These are phyloP conservation scores for Aleiodes testaceus DNA, from an alignment of 2,888 invertebrate species.

Conservation along the genomic window DNA sequence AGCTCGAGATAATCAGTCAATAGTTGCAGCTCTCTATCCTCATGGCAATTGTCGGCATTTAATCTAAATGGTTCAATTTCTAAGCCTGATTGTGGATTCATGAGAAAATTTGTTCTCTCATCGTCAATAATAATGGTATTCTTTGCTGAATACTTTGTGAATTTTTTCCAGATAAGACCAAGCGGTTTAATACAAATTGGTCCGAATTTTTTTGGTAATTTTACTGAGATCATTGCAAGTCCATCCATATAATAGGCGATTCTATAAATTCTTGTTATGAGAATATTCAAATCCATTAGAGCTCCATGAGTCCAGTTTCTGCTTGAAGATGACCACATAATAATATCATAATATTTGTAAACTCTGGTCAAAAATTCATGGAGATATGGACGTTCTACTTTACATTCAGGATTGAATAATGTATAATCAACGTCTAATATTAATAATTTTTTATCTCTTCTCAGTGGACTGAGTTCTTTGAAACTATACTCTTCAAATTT, in stretches of 20 bases:
- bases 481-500: slow-evolving; percentile 78
- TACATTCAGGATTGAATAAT: slow-evolving; percentile 92
- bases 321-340: slow-evolving; percentile 98
- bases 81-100: slow-evolving; percentile 96
- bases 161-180: slow-evolving; percentile 98
- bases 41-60: slow-evolving; percentile 89
- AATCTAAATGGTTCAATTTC: slow-evolving; percentile 95
- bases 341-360: slow-evolving; percentile 94
- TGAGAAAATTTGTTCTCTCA: slow-evolving; percentile 94
- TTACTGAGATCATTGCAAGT: slow-evolving; percentile 95
- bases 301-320: slow-evolving; percentile 99
- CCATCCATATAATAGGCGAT: slow-evolving; percentile 94
- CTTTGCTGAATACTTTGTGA: slow-evolving; percentile 87
- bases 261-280: slow-evolving; percentile 88
- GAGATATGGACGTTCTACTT: slow-evolving; percentile 94
- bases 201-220: slow-evolving; percentile 88
- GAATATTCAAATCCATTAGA: slow-evolving; percentile 93
- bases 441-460: slow-evolving; percentile 90
- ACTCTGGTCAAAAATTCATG: slow-evolving; percentile 94
- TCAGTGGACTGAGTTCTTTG: slow-evolving; percentile 85
- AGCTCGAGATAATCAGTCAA: slow-evolving; percentile 87
- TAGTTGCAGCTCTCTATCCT: slow-evolving; percentile 87
- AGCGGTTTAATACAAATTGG: slow-evolving; percentile 95
- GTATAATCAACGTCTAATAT: slow-evolving; percentile 98
- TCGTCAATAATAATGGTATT: slow-evolving; percentile 99